Evolutionary conservation across 2,113 vertebrate species (phyloP), one percentile per base, ranked within the genome.

Genomic region (Arenaria interpres): DNA sequence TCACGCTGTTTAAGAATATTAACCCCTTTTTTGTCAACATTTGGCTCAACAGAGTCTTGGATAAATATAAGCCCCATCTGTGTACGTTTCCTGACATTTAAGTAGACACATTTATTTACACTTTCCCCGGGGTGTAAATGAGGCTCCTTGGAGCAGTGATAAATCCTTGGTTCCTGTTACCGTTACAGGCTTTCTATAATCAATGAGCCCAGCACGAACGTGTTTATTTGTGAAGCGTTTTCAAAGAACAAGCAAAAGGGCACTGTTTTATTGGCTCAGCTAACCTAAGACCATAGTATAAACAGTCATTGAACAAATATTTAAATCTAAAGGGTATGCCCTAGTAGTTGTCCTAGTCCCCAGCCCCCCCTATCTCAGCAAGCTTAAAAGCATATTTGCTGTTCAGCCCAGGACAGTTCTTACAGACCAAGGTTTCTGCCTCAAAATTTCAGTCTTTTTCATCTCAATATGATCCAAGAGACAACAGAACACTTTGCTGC

Each of bases 1-100:
- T 85, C 63, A 35, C 7, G 77, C 93, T 73, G 69, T 69, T 93
- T 74, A 96, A 86, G 74, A 94, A 85, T 68, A 90, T 96, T 92
- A 94, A 85, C 30, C 64, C 12, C 3, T 6, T 69, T 93, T 62
- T 72, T n/a, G 64, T 82, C 71, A 76, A 33, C 33, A 30, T 67
- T 81, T 45, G 60, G 46, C 43, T 88, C 68, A 54, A 22, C 12
- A 45, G 25, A 48, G 77, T 14, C n/a, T 35, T 39, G n/a, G 43
- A 15, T 68, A 92, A 45, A 62, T 63, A 33, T 9, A 86, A 90
- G 46, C 50, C 46, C 75, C 85, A 32, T 28, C 46, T 72, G 86
- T 25, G 59, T 50, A 39, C 7, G 6, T 67, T 86, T 84, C 41
- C 22, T 54, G 62, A 39, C 33, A 53, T 33, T 83, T 74, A 85